These are phyloP conservation scores for Todus mexicanus DNA, from an alignment of 2,797 vertebrate genomes.

Conservation along the genomic window DNA sequence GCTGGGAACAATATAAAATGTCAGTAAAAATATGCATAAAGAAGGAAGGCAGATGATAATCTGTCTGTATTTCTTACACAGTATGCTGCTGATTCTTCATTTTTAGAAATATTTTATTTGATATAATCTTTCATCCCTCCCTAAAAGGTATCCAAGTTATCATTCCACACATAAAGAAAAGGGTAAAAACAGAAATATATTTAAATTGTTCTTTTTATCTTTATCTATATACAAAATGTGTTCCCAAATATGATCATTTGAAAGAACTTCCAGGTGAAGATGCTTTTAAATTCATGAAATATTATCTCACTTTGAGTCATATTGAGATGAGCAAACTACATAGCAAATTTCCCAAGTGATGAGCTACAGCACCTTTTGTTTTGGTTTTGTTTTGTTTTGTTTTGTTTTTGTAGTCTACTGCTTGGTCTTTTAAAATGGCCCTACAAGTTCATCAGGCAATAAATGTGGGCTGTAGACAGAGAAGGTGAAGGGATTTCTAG, in stretches of 20 bases:
- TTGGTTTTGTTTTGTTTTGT: no score
- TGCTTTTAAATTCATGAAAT: neutral
- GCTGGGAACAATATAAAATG: neutral
- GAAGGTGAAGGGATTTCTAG: slow-evolving; percentile 1
- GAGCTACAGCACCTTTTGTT: neutral
- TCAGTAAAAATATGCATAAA: neutral
- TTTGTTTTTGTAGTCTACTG: neutral
- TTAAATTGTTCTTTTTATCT: neutral
- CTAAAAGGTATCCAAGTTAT: neutral
- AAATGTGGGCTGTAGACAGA: neutral
- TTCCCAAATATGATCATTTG: neutral
- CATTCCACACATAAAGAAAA: neutral
- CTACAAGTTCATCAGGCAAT: neutral
- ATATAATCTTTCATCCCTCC: neutral
- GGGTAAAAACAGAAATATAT: neutral
- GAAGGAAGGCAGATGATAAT: neutral
- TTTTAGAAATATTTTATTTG: neutral
- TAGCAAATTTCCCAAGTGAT: neutral
- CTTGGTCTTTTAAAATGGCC: neutral
- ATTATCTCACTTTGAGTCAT: neutral
- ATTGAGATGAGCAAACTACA: neutral
- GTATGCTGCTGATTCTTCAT: neutral
- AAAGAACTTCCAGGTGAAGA: neutral
- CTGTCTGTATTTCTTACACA: neutral
- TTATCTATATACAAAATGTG: neutral